These are phyloP conservation scores for Arenaria interpres DNA, from an alignment of 2,113 vertebrate species.

Conservation along the genomic window DNA sequence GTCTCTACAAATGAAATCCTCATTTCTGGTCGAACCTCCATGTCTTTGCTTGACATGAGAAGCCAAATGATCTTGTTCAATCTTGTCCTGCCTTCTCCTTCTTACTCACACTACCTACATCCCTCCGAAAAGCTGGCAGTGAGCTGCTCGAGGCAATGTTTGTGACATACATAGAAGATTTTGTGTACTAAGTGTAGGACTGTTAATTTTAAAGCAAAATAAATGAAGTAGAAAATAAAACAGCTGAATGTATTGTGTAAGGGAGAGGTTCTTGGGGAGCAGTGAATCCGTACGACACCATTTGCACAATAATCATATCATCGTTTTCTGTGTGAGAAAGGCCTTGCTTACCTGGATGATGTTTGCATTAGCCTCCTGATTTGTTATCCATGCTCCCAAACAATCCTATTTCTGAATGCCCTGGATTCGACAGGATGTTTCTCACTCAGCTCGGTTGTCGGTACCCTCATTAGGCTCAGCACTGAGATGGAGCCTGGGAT, in stretches of 20 bases:
- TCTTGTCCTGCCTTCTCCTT: background rate
- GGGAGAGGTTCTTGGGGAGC: background rate
- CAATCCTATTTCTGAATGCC: background rate
- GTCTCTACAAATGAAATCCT: background rate
- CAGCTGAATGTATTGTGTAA: background rate
- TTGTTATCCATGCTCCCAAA: background rate
- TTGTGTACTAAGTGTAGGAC: background rate
- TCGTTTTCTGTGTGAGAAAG: background rate
- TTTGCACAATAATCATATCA: background rate
- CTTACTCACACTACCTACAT: background rate
- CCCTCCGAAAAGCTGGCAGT: background rate
- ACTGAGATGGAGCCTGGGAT: background rate
- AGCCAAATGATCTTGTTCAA: background rate
- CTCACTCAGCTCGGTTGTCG: background rate
- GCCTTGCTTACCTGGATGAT: background rate
- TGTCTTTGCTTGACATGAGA: background rate
- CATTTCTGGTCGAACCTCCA: background rate
- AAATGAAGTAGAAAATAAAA: background rate
- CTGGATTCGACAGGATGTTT: background rate
- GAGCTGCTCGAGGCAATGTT: background rate
- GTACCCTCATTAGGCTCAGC: background rate
- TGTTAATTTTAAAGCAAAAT: background rate
- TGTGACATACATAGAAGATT: background rate
- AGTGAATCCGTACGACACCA: background rate
- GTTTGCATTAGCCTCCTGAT: background rate